A percentile compares a stretch with the other conserved stretches of the same genome.
Evolutionary conservation across 2,113 vertebrate species (phyloP).

Genomic region (Cavia aperea): DNA sequence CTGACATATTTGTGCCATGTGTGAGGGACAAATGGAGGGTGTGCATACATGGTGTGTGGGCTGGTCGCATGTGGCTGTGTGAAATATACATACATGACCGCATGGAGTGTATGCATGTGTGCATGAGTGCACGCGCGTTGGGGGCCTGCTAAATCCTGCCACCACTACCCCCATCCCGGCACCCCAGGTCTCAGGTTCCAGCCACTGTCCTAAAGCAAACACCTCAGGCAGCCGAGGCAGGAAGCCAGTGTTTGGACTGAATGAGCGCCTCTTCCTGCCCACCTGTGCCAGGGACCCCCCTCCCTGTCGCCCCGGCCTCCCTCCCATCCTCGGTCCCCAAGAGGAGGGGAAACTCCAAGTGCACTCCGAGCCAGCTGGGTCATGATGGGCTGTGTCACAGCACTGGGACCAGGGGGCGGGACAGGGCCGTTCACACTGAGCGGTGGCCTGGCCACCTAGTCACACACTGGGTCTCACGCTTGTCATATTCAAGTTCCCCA

Average conservation of each 20-base stretch:
- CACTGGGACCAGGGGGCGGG: not conserved
- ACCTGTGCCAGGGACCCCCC: slow-evolving; percentile 40
- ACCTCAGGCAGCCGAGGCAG: slow-evolving; percentile 73
- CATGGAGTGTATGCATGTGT: not conserved
- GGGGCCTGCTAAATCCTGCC: slow-evolving; percentile 59
- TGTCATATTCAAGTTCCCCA: not conserved
- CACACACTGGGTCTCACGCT: not conserved
- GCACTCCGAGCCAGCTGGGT: not conserved
- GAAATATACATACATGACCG: not conserved
- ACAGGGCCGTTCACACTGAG: not conserved
- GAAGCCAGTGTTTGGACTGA: slow-evolving; percentile 84
- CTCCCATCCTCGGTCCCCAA: not conserved
- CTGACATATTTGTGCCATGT: not conserved
- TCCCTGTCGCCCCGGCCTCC: not conserved
- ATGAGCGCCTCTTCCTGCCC: slow-evolving; percentile 78
- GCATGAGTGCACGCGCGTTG: not conserved
- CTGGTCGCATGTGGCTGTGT: not conserved
- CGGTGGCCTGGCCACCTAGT: rapidly evolving
- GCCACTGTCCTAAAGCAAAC: slow-evolving; percentile 75
- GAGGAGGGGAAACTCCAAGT: not conserved
- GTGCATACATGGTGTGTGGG: not conserved
- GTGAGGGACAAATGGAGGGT: not conserved
- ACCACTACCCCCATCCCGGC: slow-evolving; percentile 30
- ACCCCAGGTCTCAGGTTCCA: slow-evolving; percentile 72
- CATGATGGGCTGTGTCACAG: not conserved